Evolutionary conservation across 2,113 vertebrate genomes (phyloP).

Genomic region (Corydoras maculifer): DNA sequence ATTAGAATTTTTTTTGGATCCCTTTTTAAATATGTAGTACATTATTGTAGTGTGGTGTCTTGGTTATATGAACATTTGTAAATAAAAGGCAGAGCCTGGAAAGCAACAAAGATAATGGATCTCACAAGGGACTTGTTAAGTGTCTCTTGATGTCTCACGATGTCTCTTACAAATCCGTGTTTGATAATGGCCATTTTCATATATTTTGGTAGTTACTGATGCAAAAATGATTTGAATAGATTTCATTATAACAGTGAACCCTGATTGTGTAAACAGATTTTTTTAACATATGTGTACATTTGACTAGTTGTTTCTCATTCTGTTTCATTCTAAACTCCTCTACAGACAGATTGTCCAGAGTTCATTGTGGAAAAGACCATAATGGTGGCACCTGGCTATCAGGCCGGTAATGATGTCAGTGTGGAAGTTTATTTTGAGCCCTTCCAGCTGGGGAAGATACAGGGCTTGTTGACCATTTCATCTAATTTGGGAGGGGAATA

Average conservation of each 20-base stretch:
- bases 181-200: no score
- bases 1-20: no score
- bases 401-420: constrained; percentile 62
- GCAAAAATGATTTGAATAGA: background rate
- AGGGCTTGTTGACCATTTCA: constrained; percentile 60
- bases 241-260: background rate
- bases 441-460: constrained; percentile 70
- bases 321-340: background rate
- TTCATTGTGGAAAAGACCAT: constrained; percentile 70
- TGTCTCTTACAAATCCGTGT: no score
- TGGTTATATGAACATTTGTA: no score
- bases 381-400: constrained; percentile 50
- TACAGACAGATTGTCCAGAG: constrained; percentile 64
- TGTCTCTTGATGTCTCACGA: no score
- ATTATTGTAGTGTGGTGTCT: no score
- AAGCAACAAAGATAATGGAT: no score
- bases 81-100: no score
- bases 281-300: background rate
- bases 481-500: constrained; percentile 67
- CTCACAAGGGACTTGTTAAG: no score
- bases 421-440: constrained; percentile 78
- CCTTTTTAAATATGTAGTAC: no score
- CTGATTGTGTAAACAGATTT: background rate
- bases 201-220: no score
- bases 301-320: background rate